Evolutionary conservation across 1,140 invertebrate genomes (phyloP), one percentile per base, ranked within the genome.

Genomic region (Caerostris darwini): DNA sequence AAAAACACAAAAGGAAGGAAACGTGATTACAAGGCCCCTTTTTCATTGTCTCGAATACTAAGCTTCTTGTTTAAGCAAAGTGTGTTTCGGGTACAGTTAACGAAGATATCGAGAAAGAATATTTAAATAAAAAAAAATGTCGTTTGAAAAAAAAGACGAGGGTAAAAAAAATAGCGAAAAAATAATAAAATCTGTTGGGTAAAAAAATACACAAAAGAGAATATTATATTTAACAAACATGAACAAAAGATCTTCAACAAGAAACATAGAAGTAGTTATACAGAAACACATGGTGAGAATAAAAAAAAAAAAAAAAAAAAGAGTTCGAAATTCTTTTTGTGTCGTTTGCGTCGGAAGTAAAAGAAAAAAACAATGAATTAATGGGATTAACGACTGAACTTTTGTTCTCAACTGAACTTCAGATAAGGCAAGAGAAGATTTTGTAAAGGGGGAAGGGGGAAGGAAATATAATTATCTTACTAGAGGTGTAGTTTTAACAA

Each of bases 381-480:
- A 90, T 90, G 54, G 56, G 88, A 90, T 90, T 90, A 90, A 90
- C 54, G 88, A 71, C 10, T 67, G 59, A 87, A 67, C 34, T 90
- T 69, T 69, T 90, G 3, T 89, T 89, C 50, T 58, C 12, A 88
- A 8, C 50, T 34, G 57, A 71, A 57, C 64, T 71, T 56, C 67
- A 50, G 56, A 90, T 56, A 77, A 34, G 50, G 64, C 67, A 57
- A 67, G 57, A n/a, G 50, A 77, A 90, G 57, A 67, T 7, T 77
- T 64, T 53, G n/a, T 34, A 34, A 34, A 34, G 82, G 6, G 19
- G 34, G 34, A 2, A 2, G 34, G 0, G 0, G 34, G 34, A 2
- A 34, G 19, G 34, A 56, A 19, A 69, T n/a, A 90, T 71, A 56
- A 71, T 71, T 71, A 54, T 14, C 7, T n/a, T 19, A 17, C 54